phyloP scores from a whole-genome alignment of 2,888 invertebrate genomes.

The Eudemis profundana region DNA sequence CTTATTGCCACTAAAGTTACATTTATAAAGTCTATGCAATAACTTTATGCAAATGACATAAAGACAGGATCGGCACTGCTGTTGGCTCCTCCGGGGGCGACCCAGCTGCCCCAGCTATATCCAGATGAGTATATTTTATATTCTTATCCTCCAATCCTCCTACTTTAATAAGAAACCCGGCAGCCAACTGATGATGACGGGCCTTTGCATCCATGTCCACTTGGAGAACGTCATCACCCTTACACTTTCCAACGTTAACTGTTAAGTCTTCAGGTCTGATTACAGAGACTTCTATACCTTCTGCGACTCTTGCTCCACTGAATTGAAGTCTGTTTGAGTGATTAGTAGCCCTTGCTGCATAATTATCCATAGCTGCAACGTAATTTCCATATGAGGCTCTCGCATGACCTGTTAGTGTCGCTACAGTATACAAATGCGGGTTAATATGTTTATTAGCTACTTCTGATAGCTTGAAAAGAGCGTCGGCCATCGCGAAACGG shows the following conservation, averaged over 20 bases:
- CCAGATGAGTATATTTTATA: constrained; percentile 91
- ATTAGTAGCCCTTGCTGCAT: constrained; percentile 86
- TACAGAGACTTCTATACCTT: constrained; percentile 91
- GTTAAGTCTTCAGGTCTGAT: constrained; percentile 89
- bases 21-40: too few species aligned
- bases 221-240: constrained; percentile 91
- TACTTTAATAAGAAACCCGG: constrained; percentile 90
- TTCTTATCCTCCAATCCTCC: constrained; percentile 93
- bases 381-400: constrained; percentile 87
- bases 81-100: constrained; percentile 88
- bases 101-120: constrained; percentile 91
- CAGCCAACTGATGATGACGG: constrained; percentile 81
- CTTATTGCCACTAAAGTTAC: too few species aligned
- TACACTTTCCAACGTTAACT: constrained; percentile 87
- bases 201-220: constrained; percentile 65
- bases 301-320: constrained; percentile 87
- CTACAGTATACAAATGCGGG: constrained; percentile 94
- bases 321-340: constrained; percentile 87
- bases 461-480: constrained; percentile 81
- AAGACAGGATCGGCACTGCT: constrained; percentile 88
- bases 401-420: constrained; percentile 94
- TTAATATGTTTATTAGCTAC: constrained; percentile 88
- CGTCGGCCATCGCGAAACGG: constrained; percentile 94
- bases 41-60: constrained; percentile 83
- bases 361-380: constrained; percentile 90